Evolutionary conservation across 2,888 invertebrate genomes (phyloP), one percentile per base, ranked within the genome.

Genomic region (Harpalus rubripes): DNA sequence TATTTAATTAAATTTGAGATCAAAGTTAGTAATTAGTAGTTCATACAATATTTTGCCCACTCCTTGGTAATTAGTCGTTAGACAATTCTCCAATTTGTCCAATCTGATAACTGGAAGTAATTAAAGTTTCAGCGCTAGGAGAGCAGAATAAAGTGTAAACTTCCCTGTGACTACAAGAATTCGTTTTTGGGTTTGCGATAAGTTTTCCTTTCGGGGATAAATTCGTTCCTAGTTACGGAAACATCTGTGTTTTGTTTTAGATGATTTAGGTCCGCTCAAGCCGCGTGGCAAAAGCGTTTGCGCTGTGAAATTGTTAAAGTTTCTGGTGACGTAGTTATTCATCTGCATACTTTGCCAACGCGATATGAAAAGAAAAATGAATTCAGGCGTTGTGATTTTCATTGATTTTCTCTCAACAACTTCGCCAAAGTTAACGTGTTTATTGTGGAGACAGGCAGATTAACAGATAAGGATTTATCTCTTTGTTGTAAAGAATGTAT

Each of bases 181-280:
- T 80, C 18, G 16, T n/a, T n/a, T 26, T 18, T 22, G 26, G 81
- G 18, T 32, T 80, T 7, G 32, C 82, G 68, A 74, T 83, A 76
- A 83, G 61, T 83, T 74, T 76, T 74, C 72, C 74, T 58, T 72
- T 74, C 72, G 15, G 72, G 10, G 72, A 83, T 76, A 76, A 83
- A 83, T 82, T 74, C 82, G 68, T 83, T 16, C 61, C 58, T 58
- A 72, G 72, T 82, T 74, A 74, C 22, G 83, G 83, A 74, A 83
- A 83, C 83, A 83, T 83, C 74, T 76, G 83, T 83, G 83, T 83
- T 83, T 83, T 83, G 83, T 83, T 83, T 74, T 59, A 41, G 59
- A 74, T 76, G 74, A 83, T 83, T 83, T 76, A 72, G 56, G 41
- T 76, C 58, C 58, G 58, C 32, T 16, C 44, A 65, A 82, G 32